Evolutionary conservation across 2,113 vertebrate species (phyloP), one percentile per base, ranked within the genome.

Genomic region (Thymallus thymallus): DNA sequence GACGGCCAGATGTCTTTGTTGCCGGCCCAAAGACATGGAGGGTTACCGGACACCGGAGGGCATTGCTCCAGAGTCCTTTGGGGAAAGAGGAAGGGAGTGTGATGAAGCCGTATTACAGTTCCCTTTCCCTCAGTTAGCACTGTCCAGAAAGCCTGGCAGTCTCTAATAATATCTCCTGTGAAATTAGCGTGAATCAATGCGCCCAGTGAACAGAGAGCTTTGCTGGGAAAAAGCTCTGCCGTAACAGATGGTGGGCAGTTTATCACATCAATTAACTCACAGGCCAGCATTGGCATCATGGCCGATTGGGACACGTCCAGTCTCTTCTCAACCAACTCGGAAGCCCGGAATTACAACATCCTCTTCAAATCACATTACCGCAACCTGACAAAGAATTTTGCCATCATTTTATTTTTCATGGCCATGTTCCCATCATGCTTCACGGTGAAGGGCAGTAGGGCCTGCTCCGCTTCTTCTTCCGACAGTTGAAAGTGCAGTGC

Each of bases 191-290:
- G 76, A 80, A 85, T 87, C 80, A 76, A 85, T 87, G 76, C 56
- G 60, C 62, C 76, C 45, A 10, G 30, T 65, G 82, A 35, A 65
- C 78, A 60, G 77, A 29, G 60, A 69, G 84, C 77, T 81, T 79
- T 78, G 46, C 79, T 85, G 70, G 9, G 80, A 78, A 79, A 76
- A 84, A 79, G 74, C 71, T 74, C 72, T 79, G 69, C 69, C 29
- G 26, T 77, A 80, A 81, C 84, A 87, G 82, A 84, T 85, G 84
- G 82, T 72, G 72, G 32, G 74, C 86, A 82, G 86, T 85, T 84
- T 84, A 87, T 85, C 86, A 85, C 82, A 82, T 82, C 84, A 85
- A 87, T 87, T 84, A 84, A 79, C 84, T 82, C 68, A 23, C 62
- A 79, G 71, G 71, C 80, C 82, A 75, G 70, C 71, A 35, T 69